Conservation (phyloP, 2,113 vertebrate genomes). For the Lagopus leucura region DNA sequence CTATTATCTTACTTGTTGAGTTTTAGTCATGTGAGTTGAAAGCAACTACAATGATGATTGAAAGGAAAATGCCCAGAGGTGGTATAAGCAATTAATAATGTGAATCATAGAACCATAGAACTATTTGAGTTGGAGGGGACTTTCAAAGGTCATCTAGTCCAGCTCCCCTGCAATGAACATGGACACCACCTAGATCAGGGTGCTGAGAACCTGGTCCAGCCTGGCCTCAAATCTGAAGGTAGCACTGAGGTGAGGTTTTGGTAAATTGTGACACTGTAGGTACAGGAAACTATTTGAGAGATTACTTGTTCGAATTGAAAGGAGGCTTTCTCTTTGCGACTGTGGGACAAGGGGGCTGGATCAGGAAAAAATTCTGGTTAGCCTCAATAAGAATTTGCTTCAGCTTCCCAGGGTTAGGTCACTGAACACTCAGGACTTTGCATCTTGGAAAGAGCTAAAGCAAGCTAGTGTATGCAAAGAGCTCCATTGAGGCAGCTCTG, state of each 20-base stretch:
- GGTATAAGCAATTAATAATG: neutral
- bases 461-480: neutral
- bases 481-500: accelerated
- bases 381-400: neutral
- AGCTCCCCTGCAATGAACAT: too few relatives aligned
- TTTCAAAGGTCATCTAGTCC: too few relatives aligned
- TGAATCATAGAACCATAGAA: too few relatives aligned
- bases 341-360: accelerated
- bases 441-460: neutral
- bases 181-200: too few relatives aligned
- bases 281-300: accelerated
- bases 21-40: neutral
- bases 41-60: neutral
- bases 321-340: neutral
- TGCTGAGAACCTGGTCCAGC: too few relatives aligned
- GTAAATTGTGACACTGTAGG: accelerated
- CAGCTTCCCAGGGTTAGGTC: neutral
- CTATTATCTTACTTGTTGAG: neutral
- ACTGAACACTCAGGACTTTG: neutral
- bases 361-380: neutral
- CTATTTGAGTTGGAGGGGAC: too few relatives aligned
- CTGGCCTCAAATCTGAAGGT: neutral
- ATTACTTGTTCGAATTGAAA: neutral
- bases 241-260: neutral
- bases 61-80: neutral